These are phyloP conservation scores for Kryptolebias ocellatus DNA, from an alignment of 2,797 vertebrate genomes.

Conservation along the genomic window DNA sequence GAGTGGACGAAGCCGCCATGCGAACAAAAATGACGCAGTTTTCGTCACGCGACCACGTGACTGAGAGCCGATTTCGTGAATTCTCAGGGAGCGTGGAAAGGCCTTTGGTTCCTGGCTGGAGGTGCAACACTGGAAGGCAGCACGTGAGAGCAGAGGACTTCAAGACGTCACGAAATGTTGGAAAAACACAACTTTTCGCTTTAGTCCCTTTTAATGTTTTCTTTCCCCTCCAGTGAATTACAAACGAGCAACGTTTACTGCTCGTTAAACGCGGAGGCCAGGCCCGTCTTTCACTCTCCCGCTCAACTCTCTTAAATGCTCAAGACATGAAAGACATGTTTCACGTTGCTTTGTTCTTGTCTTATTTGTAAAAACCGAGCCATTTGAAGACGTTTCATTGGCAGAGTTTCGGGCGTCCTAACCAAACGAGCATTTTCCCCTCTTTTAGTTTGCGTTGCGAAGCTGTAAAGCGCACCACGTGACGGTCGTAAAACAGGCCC, in stretches of 20 bases:
- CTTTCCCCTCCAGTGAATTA: neutral
- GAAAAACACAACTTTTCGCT: constrained; percentile 1
- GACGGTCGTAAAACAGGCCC: constrained; percentile 43
- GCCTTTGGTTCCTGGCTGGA: no score
- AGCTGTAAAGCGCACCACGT: constrained; percentile 34
- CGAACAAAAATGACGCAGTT: no score
- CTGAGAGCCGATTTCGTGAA: no score
- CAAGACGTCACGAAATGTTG: constrained; percentile 7
- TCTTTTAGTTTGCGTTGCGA: constrained; percentile 28
- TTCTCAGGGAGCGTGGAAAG: no score
- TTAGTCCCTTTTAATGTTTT: neutral
- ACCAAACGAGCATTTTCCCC: neutral
- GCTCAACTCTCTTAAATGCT: neutral
- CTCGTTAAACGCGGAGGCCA: neutral
- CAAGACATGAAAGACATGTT: neutral
- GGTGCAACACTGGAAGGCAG: no score
- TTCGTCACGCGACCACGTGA: no score
- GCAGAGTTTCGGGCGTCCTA: neutral
- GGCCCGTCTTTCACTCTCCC: neutral
- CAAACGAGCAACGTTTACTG: neutral
- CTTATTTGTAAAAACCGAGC: neutral
- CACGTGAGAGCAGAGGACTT: neutral
- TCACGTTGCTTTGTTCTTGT: neutral
- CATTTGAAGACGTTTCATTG: neutral
- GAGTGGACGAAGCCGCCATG: no score